phyloP scores from a whole-genome alignment of 2,113 vertebrate species.

The Sphyrna mokarran region DNA sequence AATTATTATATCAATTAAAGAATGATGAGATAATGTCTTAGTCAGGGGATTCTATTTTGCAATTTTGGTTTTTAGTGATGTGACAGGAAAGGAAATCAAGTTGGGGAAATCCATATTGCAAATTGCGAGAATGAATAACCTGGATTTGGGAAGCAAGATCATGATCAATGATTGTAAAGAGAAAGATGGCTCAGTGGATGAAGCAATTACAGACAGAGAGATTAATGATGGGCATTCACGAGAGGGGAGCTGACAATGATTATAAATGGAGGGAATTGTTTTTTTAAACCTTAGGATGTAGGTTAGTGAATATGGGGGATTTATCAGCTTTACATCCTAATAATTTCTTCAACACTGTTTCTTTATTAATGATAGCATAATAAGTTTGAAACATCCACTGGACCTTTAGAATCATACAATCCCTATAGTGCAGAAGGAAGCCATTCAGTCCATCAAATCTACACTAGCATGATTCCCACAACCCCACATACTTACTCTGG shows the following conservation, averaged over 20 bases:
- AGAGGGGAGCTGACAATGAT: not conserved
- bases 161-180: not conserved
- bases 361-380: too few relatives aligned
- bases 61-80: not conserved
- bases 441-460: too few relatives aligned
- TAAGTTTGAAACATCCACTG: too few relatives aligned
- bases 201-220: too few relatives aligned
- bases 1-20: not conserved
- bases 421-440: too few relatives aligned
- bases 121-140: not conserved
- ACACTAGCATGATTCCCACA: too few relatives aligned
- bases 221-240: not conserved
- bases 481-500: too few relatives aligned
- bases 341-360: too few relatives aligned
- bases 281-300: too few relatives aligned
- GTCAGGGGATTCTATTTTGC: not conserved
- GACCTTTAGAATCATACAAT: too few relatives aligned
- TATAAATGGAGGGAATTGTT: not conserved
- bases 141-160: not conserved
- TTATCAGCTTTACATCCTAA: too few relatives aligned
- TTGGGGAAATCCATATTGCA: not conserved
- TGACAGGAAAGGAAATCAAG: not conserved
- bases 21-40: not conserved
- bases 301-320: too few relatives aligned
- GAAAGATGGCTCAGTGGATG: not conserved